Evolutionary conservation across 2,797 vertebrate genomes (phyloP).

Genomic region (Sphenopsis melanotis): DNA sequence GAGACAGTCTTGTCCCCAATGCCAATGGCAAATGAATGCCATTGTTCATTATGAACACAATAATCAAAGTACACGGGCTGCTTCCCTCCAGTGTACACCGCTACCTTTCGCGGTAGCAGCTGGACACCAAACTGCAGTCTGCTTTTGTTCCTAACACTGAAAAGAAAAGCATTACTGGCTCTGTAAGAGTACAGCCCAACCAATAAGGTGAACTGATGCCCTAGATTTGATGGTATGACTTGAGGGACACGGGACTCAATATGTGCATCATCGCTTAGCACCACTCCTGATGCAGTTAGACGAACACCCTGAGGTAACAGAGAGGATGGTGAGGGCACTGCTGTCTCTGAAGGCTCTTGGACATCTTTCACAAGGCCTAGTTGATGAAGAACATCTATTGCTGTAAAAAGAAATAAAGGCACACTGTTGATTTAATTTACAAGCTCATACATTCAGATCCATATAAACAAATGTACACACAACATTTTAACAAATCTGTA

Average conservation of each 20-base stretch:
- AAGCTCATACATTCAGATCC: background rate
- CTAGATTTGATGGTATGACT: constrained; percentile 80
- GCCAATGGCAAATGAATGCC: constrained; percentile 86
- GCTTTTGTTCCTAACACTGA: constrained; percentile 86
- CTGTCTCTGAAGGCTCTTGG: constrained; percentile 61
- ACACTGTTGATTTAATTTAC: background rate
- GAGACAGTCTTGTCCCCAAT: constrained; percentile 81
- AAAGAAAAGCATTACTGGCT: constrained; percentile 92
- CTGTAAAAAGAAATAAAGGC: constrained; percentile 72
- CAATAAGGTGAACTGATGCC: constrained; percentile 84
- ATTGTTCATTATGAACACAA: constrained; percentile 84
- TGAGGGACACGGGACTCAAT: constrained; percentile 79
- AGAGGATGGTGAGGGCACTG: constrained; percentile 52
- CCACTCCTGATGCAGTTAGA: constrained; percentile 77
- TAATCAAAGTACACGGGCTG: constrained; percentile 85
- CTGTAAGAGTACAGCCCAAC: constrained; percentile 86
- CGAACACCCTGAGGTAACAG: constrained; percentile 71
- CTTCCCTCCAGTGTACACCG: constrained; percentile 84
- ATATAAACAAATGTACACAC: background rate
- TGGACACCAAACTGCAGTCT: constrained; percentile 90
- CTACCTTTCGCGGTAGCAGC: constrained; percentile 86
- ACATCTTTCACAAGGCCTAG: constrained; percentile 82
- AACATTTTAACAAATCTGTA: background rate
- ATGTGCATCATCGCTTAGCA: constrained; percentile 75
- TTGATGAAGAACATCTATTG: constrained; percentile 89